Evolutionary conservation across 2,888 invertebrate genomes (phyloP).

Genomic region (Drosophila austrosaltans): DNA sequence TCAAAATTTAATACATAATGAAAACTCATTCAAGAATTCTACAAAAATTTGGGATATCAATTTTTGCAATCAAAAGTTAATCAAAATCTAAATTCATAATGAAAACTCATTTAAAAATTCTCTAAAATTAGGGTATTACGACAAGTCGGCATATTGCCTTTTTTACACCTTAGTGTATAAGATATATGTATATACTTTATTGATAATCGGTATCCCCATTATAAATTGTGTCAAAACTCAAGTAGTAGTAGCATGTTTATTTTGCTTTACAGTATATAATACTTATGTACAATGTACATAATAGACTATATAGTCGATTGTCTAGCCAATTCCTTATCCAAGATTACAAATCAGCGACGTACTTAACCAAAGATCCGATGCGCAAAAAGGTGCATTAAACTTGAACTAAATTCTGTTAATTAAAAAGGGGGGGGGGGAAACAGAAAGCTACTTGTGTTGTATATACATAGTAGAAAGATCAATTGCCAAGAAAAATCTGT

Average conservation of each 20-base stretch:
- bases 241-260: slow-evolving; percentile 70
- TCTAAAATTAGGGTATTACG: neutral
- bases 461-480: too few relatives aligned
- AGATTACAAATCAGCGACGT: slow-evolving; percentile 28
- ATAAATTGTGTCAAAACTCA: slow-evolving; percentile 68
- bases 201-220: slow-evolving; percentile 9
- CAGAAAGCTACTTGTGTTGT: too few relatives aligned
- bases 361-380: slow-evolving; percentile 41
- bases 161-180: too few relatives aligned
- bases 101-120: too few relatives aligned
- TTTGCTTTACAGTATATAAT: slow-evolving; percentile 33
- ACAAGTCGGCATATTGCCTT: neutral
- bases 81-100: too few relatives aligned
- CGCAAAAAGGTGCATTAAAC: slow-evolving; percentile 70
- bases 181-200: neutral
- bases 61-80: too few relatives aligned
- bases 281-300: slow-evolving; percentile 4
- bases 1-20: too few relatives aligned
- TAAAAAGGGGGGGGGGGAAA: too few relatives aligned
- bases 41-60: too few relatives aligned
- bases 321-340: slow-evolving; percentile 11
- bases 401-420: slow-evolving; percentile 59
- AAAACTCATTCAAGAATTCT: too few relatives aligned
- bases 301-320: neutral
- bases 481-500: too few relatives aligned